phyloP scores from a whole-genome alignment of 2,888 invertebrate species.

The Stenurella melanura region DNA sequence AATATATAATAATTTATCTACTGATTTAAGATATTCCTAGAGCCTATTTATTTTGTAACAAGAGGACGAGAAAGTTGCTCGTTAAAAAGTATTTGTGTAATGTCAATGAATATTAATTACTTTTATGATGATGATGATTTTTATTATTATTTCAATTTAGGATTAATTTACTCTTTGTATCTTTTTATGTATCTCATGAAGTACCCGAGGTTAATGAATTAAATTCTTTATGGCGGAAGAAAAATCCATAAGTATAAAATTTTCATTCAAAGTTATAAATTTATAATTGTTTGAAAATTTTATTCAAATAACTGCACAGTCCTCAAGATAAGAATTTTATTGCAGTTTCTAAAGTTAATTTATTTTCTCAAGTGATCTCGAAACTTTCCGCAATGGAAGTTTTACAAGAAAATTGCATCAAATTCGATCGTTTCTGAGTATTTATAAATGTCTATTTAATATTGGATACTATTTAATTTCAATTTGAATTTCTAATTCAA shows the following conservation, averaged over 20 bases:
- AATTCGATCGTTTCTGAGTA: slow-evolving; percentile 3
- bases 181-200: too few relatives aligned
- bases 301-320: slow-evolving; percentile 28
- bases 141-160: too few relatives aligned
- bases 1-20: too few relatives aligned
- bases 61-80: too few relatives aligned
- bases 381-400: slow-evolving; percentile 20
- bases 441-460: not conserved
- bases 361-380: slow-evolving; percentile 7
- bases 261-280: slow-evolving; percentile 18
- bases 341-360: slow-evolving; percentile 25
- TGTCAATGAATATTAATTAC: too few relatives aligned
- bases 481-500: not conserved
- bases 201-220: too few relatives aligned
- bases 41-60: too few relatives aligned
- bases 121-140: too few relatives aligned
- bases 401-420: slow-evolving; percentile 16
- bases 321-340: slow-evolving; percentile 13
- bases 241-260: not conserved
- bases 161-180: too few relatives aligned
- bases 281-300: slow-evolving; percentile 16
- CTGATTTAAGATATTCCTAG: too few relatives aligned
- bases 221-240: not conserved
- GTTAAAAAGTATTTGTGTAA: too few relatives aligned
- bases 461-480: not conserved